Conservation (phyloP, 2,888 invertebrate genomes). For the Periphyllus acericola region DNA sequence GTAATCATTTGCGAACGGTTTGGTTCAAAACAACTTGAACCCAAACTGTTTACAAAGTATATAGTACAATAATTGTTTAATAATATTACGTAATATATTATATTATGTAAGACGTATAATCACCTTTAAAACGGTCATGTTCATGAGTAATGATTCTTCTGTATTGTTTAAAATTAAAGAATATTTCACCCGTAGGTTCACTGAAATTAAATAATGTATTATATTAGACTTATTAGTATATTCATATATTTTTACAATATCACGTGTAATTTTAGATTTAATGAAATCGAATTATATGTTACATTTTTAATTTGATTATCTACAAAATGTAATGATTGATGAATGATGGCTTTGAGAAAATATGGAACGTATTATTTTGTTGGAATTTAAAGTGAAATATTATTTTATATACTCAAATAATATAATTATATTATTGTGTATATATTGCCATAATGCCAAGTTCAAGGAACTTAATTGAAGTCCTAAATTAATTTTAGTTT, state of each 20-base stretch:
- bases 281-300: background rate
- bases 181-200: background rate
- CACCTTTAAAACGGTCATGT: background rate
- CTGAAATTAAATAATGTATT: background rate
- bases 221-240: background rate
- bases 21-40: too few relatives aligned
- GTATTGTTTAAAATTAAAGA: background rate
- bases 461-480: conserved; percentile 19
- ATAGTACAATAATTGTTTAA: too few relatives aligned
- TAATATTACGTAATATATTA: too few relatives aligned
- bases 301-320: background rate
- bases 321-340: background rate
- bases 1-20: too few relatives aligned
- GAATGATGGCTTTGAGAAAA: background rate
- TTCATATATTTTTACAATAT: too few relatives aligned
- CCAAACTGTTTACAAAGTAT: too few relatives aligned
- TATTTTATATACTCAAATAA: background rate
- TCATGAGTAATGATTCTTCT: background rate
- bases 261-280: background rate
- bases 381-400: background rate
- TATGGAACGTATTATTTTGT: background rate
- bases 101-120: background rate
- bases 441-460: background rate
- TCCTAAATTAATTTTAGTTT: conserved; percentile 31
- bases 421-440: conserved; percentile 18